These are phyloP conservation scores for Drosophila watanabei DNA, from an alignment of 1,140 invertebrate genomes.

Conservation along the genomic window DNA sequence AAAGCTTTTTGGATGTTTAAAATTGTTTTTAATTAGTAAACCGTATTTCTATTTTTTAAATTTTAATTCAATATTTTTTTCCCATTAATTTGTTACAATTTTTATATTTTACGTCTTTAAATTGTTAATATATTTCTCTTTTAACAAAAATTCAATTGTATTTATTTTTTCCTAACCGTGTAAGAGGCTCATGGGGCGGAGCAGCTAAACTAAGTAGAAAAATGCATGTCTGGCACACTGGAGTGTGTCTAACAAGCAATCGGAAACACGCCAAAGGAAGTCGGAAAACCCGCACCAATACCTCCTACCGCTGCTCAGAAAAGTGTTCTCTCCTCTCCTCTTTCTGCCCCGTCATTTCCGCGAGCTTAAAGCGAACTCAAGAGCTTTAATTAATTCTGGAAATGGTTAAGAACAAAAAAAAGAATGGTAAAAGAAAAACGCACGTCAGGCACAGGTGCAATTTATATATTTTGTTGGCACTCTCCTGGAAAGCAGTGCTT, in stretches of 20 bases:
- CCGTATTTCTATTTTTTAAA: not conserved
- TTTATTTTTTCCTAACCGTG: not conserved
- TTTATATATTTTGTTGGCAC: conserved; percentile 53
- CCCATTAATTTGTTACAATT: rapidly evolving
- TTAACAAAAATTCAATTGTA: not conserved
- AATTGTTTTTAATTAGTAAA: not conserved
- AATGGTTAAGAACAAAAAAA: conserved; percentile 10
- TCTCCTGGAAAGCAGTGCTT: conserved; percentile 36
- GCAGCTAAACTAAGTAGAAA: conserved; percentile 67
- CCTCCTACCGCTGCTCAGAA: not conserved
- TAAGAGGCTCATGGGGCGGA: conserved; percentile 2
- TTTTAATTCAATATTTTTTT: too few species aligned
- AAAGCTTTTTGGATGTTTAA: not conserved
- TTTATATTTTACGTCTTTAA: not conserved
- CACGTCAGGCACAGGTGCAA: conserved; percentile 77
- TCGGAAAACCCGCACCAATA: not conserved
- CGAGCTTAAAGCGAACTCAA: conserved; percentile 44
- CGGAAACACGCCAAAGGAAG: conserved; percentile 68
- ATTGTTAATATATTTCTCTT: not conserved
- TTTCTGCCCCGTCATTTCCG: conserved; percentile 48
- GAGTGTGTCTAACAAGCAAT: conserved; percentile 67
- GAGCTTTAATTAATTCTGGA: conserved; percentile 73
- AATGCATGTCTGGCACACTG: conserved; percentile 73
- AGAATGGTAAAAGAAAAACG: conserved; percentile 12
- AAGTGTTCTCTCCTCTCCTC: conserved; percentile 3